Conservation (phyloP, 37 sponge, comb jelly and placozoan species). For the Cladorhizidae sp. region DNA sequence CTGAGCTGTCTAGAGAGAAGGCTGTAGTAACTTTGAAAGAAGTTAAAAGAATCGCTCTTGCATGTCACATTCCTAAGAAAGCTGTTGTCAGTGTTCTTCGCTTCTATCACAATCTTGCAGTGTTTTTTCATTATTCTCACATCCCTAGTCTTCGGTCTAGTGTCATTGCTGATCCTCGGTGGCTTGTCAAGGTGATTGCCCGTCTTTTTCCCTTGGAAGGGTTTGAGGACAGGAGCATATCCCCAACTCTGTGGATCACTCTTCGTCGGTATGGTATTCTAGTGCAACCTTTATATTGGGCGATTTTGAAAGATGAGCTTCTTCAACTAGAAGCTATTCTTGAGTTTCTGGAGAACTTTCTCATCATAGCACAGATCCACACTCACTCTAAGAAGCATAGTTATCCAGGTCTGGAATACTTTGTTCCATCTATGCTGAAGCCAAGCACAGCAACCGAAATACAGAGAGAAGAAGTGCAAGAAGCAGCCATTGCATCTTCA, state of each 20-base stretch:
- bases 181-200: constrained; percentile 41
- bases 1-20: constrained; percentile 11
- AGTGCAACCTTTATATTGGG: constrained; percentile 30
- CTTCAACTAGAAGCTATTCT: constrained; percentile 17
- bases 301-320: constrained; percentile 21
- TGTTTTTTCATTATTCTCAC: constrained; percentile 41
- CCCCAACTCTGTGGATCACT: background rate
- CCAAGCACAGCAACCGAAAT: background rate
- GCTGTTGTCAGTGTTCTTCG: constrained; percentile 40
- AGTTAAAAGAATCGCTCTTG: constrained; percentile 15
- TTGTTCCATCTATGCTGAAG: constrained; percentile 28
- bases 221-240: background rate
- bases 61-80: constrained; percentile 13
- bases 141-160: background rate
- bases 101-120: constrained; percentile 66
- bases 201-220: constrained; percentile 24
- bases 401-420: constrained; percentile 10
- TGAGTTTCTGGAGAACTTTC: constrained; percentile 28
- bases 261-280: constrained; percentile 41
- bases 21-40: constrained; percentile 9
- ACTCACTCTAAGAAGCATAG: background rate
- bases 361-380: constrained; percentile 4
- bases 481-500: background rate
- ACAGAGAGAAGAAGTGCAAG: background rate
- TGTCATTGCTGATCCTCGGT: constrained; percentile 51